Conservation (phyloP, 92 coral and sea anemone species). For the Umimayanthus kanabou region DNA sequence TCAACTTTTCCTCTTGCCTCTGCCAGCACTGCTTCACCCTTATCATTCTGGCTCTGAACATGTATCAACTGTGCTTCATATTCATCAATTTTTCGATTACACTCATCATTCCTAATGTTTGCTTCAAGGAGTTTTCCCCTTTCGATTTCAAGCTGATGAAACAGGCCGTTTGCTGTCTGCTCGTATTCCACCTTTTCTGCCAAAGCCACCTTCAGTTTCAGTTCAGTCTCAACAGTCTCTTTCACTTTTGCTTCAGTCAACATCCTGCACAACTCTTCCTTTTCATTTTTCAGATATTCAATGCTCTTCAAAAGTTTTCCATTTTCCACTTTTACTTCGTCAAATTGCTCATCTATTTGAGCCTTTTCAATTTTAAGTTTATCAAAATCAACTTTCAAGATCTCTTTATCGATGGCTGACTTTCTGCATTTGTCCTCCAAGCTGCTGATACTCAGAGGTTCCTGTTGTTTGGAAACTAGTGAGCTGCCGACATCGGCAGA, state of each 20-base stretch:
- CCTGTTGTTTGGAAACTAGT: background rate
- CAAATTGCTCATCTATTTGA: constrained; percentile 34
- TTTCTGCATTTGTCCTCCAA: constrained; percentile 38
- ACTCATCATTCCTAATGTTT: background rate
- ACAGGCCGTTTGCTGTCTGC: background rate
- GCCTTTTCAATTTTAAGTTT: constrained; percentile 41
- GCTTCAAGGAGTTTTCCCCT: constrained; percentile 3
- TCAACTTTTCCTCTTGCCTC: background rate
- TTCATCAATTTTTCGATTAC: background rate
- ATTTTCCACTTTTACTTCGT: background rate
- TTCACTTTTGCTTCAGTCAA: constrained; percentile 27
- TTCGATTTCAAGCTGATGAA: constrained; percentile 16
- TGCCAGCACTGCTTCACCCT: background rate
- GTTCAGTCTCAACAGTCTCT: constrained; percentile 9
- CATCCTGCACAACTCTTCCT: constrained; percentile 36
- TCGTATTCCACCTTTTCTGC: constrained; percentile 19
- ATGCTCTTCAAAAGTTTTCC: background rate
- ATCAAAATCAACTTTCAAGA: constrained; percentile 40
- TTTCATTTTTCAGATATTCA: constrained; percentile 21
- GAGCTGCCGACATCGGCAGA: constrained; percentile 20
- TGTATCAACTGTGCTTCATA: background rate
- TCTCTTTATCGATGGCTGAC: constrained; percentile 41
- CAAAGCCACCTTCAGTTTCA: background rate
- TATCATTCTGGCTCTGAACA: background rate
- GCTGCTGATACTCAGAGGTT: constrained; percentile 25